A percentile compares a stretch with the other conserved stretches of the same genome.
These are phyloP conservation scores for Eulemur mongoz DNA, from an alignment of 2,797 vertebrate species.

Conservation along the genomic window DNA sequence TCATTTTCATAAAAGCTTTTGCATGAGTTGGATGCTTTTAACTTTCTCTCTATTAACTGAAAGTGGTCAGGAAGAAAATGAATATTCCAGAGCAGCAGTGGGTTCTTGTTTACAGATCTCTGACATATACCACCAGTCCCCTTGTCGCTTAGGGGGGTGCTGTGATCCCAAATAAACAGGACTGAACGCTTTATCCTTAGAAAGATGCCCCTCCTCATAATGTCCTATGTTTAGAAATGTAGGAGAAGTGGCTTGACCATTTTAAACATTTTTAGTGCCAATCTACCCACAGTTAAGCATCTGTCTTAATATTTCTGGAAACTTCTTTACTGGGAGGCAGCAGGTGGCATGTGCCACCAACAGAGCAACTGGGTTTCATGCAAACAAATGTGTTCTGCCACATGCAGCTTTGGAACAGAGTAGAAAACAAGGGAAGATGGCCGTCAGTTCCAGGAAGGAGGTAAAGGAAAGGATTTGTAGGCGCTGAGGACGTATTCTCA, in stretches of 20 bases:
- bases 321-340: background rate
- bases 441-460: background rate
- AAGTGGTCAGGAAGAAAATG: constrained; percentile 61
- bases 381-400: constrained; percentile 14
- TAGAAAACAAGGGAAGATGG: background rate
- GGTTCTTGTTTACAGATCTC: constrained; percentile 10
- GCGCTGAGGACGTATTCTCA: background rate
- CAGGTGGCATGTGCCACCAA: background rate
- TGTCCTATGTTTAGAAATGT: constrained; percentile 25
- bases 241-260: constrained; percentile 40
- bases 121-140: background rate
- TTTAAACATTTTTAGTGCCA: constrained; percentile 40
- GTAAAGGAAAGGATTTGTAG: background rate
- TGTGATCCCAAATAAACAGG: background rate
- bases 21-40: constrained; percentile 59
- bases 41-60: constrained; percentile 50
- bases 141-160: background rate
- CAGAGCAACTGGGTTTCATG: constrained; percentile 47
- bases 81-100: background rate
- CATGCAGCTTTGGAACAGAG: background rate
- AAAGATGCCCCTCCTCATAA: background rate
- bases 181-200: background rate
- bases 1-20: constrained; percentile 77
- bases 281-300: constrained; percentile 47
- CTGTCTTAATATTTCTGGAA: background rate